Conservation (phyloP, 2,888 invertebrate species). For the Empis livida region DNA sequence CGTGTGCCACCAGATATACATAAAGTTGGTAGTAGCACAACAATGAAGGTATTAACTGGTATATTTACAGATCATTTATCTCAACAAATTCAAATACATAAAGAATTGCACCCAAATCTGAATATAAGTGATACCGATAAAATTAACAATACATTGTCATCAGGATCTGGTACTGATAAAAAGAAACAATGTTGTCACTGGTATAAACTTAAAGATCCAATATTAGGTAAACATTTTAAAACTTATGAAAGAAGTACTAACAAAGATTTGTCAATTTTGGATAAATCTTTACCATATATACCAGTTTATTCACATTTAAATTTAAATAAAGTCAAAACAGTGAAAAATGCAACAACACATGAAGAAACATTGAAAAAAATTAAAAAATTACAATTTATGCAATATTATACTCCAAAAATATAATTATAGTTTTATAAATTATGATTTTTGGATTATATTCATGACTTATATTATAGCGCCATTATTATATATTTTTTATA, state of each 20-base stretch:
- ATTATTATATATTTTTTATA: too few relatives aligned
- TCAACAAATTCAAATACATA: background rate
- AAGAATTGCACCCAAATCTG: slow-evolving; percentile 7
- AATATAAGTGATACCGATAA: slow-evolving; percentile 21
- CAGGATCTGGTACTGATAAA: background rate
- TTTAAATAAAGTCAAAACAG: slow-evolving; percentile 43
- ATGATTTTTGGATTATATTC: too few relatives aligned
- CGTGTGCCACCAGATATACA: slow-evolving; percentile 60
- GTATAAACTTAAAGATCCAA: slow-evolving; percentile 41
- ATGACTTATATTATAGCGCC: too few relatives aligned
- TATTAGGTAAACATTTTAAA: slow-evolving; percentile 45
- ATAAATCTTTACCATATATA: slow-evolving; percentile 50
- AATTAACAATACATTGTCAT: background rate
- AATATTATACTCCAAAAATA: slow-evolving; percentile 15
- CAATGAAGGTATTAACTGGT: slow-evolving; percentile 49
- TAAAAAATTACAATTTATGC: slow-evolving; percentile 22
- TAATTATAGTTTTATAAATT: too few relatives aligned
- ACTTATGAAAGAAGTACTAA: slow-evolving; percentile 33
- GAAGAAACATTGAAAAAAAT: slow-evolving; percentile 36
- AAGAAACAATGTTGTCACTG: slow-evolving; percentile 28
- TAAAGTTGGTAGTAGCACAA: slow-evolving; percentile 61
- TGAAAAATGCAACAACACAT: slow-evolving; percentile 45
- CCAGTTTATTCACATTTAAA: slow-evolving; percentile 56
- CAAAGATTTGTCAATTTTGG: slow-evolving; percentile 40
- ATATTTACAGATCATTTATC: slow-evolving; percentile 7